A percentile compares a stretch with the other conserved stretches of the same genome.
phyloP scores from a whole-genome alignment of 2,113 vertebrate species.

The Pavo muticus region DNA sequence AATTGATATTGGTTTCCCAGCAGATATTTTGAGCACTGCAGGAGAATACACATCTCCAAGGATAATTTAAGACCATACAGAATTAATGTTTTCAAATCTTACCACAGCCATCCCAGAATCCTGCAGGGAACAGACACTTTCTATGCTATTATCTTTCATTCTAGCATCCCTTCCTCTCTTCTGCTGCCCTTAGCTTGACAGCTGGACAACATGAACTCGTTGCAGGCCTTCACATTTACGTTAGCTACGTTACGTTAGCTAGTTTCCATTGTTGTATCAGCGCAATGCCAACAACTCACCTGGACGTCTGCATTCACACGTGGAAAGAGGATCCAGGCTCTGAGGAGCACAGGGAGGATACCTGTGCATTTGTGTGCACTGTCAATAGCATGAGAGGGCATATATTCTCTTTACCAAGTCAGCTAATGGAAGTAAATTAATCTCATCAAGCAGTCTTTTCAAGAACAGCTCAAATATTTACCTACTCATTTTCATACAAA shows the following conservation, averaged over 20 bases:
- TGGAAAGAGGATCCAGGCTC: not conserved
- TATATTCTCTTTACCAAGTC: not conserved
- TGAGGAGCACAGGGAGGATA: not conserved
- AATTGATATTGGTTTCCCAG: not conserved
- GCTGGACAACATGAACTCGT: not conserved
- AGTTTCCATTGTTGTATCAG: not conserved
- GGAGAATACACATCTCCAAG: not conserved
- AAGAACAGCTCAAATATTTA: slow-evolving; percentile 3
- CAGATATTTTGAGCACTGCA: not conserved
- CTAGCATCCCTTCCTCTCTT: not conserved
- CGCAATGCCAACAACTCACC: not conserved
- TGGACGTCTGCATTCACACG: not conserved
- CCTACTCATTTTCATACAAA: not conserved
- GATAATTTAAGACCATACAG: not conserved
- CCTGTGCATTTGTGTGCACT: not conserved
- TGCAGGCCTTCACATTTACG: not conserved
- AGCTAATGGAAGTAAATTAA: not conserved
- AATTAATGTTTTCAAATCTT: not conserved
- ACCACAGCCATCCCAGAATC: not conserved
- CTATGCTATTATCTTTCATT: not conserved
- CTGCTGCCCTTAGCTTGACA: not conserved
- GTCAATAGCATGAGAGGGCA: not conserved
- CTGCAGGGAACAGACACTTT: not conserved
- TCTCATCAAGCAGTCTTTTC: not conserved
- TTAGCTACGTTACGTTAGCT: not conserved